Percentiles rank a stretch among this genome's conserved stretches.
phyloP scores from a whole-genome alignment of 92 coral and sea anemone species.

The Bergia puertoricense region DNA sequence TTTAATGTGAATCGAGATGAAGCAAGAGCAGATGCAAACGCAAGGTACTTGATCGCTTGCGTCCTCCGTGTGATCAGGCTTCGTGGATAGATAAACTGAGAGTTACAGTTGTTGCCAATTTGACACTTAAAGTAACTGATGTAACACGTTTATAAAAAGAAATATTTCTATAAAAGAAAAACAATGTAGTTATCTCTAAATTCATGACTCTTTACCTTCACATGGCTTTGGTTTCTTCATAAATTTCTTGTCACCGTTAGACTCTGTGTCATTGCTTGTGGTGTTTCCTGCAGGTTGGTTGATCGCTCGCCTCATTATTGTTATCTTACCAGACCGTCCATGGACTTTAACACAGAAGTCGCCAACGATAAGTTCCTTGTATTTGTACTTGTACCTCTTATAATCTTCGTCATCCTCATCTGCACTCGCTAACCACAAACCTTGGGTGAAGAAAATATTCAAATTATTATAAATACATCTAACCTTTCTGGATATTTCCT shows the following conservation, averaged over 20 bases:
- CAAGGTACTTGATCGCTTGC: no score
- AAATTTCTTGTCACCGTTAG: not conserved
- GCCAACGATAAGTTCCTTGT: not conserved
- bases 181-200: no score
- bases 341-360: not conserved
- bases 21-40: no score
- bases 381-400: not conserved
- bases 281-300: conserved; percentile 8
- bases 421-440: not conserved
- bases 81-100: no score
- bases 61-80: no score
- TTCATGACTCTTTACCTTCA: not conserved
- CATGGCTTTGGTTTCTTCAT: conserved; percentile 1
- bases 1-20: no score
- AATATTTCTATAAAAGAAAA: no score
- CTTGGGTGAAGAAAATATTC: not conserved
- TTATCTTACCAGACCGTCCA: conserved; percentile 2
- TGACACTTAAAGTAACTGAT: no score
- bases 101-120: no score
- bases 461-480: no score
- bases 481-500: no score
- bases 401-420: not conserved
- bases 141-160: no score
- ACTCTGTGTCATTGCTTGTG: not conserved
- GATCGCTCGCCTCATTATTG: not conserved